These are phyloP conservation scores for Trematocara stigmaticum DNA, from an alignment of 2,113 vertebrate genomes.

Conservation along the genomic window DNA sequence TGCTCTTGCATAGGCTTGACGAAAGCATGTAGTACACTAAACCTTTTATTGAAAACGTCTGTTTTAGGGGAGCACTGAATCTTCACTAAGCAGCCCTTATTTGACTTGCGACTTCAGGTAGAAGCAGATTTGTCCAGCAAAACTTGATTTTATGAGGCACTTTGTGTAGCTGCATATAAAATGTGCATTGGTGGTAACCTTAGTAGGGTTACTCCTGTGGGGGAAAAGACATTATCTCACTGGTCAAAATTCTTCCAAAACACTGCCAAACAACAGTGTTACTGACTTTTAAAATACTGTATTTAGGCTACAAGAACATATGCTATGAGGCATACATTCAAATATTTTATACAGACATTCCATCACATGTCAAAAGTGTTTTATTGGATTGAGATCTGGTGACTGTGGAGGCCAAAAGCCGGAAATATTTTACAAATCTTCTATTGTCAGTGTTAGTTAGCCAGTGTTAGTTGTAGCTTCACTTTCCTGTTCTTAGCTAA, in stretches of 20 bases:
- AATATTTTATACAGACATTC: conserved; percentile 1
- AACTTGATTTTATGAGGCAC: conserved; percentile 32
- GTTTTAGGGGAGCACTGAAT: conserved; percentile 10
- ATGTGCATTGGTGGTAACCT: conserved; percentile 1
- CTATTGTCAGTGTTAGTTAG: not conserved
- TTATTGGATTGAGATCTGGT: not conserved
- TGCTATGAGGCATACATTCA: not conserved
- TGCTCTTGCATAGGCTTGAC: not conserved
- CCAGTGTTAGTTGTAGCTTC: not conserved
- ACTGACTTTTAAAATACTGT: conserved; percentile 16
- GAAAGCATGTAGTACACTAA: conserved; percentile 9
- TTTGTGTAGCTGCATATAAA: not conserved
- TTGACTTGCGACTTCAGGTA: conserved; percentile 5
- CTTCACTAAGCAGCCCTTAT: conserved; percentile 17
- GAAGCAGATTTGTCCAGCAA: not conserved
- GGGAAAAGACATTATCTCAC: conserved; percentile 1
- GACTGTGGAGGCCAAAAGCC: not conserved
- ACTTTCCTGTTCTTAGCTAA: not conserved
- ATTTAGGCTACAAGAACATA: conserved; percentile 18
- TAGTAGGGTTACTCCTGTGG: not conserved
- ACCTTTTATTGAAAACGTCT: conserved; percentile 30
- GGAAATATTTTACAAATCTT: not conserved
- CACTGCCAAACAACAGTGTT: conserved; percentile 6
- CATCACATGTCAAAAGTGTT: not conserved
- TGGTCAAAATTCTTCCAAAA: conserved; percentile 14